phyloP scores from a whole-genome alignment of 1,140 invertebrate species.

The Drosophila repletoides region DNA sequence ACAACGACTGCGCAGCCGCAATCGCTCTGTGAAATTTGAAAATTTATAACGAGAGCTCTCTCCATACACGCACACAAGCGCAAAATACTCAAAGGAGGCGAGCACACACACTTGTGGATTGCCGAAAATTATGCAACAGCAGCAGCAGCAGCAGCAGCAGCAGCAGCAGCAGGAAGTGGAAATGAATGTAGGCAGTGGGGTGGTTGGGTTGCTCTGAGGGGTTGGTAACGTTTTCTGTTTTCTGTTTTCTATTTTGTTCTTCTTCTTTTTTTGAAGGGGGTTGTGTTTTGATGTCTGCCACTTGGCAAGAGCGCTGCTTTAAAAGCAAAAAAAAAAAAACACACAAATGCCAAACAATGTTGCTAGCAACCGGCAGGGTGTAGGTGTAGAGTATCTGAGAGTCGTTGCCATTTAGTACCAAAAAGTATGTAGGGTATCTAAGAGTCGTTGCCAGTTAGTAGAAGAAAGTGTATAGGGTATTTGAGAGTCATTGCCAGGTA shows the following conservation, averaged over 20 bases:
- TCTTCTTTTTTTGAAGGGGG: too few relatives aligned
- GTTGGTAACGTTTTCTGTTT: too few relatives aligned
- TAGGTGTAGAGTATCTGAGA: too few relatives aligned
- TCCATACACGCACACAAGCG: slow-evolving; percentile 43
- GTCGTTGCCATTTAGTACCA: too few relatives aligned
- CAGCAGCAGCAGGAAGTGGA: not conserved
- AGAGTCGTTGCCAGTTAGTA: too few relatives aligned
- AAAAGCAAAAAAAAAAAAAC: not conserved
- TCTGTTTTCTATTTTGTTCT: too few relatives aligned
- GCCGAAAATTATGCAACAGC: slow-evolving; percentile 80
- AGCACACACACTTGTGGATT: slow-evolving; percentile 82
- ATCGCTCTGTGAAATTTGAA: slow-evolving; percentile 51
- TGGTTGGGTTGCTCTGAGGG: slow-evolving; percentile 19
- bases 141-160: slow-evolving; percentile 12
- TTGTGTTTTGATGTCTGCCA: slow-evolving; percentile 78
- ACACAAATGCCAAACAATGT: too few relatives aligned
- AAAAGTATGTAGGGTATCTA: too few relatives aligned
- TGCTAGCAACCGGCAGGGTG: too few relatives aligned
- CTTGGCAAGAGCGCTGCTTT: slow-evolving; percentile 38
- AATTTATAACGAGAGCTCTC: slow-evolving; percentile 53
- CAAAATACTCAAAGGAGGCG: slow-evolving; percentile 11
- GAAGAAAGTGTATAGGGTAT: too few relatives aligned
- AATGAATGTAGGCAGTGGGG: slow-evolving; percentile 3
- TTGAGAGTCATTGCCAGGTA: too few relatives aligned
- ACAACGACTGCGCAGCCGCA: slow-evolving; percentile 24